Conservation (phyloP, 2,113 vertebrate genomes). For the Oreochromis niloticus region DNA sequence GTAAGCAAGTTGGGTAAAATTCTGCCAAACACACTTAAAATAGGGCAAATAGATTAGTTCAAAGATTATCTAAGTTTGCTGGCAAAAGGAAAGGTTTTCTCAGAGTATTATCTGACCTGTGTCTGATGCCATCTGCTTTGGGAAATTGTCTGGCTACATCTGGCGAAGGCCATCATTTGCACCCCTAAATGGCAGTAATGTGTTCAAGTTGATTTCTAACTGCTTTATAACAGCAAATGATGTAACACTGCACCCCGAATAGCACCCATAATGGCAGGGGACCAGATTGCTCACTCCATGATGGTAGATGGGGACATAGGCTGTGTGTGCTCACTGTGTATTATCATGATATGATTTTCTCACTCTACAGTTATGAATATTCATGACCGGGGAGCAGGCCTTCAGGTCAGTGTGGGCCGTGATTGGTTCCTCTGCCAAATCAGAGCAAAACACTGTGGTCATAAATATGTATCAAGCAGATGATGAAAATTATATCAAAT, state of each 20-base stretch:
- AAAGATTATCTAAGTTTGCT: not conserved
- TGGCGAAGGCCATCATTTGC: conserved; percentile 12
- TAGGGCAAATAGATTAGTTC: not conserved
- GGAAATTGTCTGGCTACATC: conserved; percentile 22
- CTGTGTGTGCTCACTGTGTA: not conserved
- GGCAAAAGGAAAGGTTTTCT: not conserved
- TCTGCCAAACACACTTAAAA: not conserved
- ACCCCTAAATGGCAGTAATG: conserved; percentile 47
- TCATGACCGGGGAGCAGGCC: conserved; percentile 17
- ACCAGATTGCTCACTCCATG: conserved; percentile 21
- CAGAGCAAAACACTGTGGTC: conserved; percentile 27
- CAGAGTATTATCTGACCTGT: conserved; percentile 13
- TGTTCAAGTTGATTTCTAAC: conserved; percentile 36
- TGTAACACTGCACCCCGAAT: conserved; percentile 9
- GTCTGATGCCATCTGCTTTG: conserved; percentile 29
- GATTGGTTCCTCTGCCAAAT: conserved; percentile 29
- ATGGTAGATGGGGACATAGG: conserved; percentile 8
- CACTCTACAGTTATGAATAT: conserved; percentile 32
- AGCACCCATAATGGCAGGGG: conserved; percentile 23
- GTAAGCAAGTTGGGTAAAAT: not conserved
- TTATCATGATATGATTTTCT: conserved; percentile 1
- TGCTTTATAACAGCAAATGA: conserved; percentile 37
- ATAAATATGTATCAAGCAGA: conserved; percentile 47
- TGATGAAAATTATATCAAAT: conserved; percentile 35
- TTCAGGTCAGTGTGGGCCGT: conserved; percentile 37